phyloP scores from a whole-genome alignment of 1,140 invertebrate genomes.

The Drosophila sechellia region DNA sequence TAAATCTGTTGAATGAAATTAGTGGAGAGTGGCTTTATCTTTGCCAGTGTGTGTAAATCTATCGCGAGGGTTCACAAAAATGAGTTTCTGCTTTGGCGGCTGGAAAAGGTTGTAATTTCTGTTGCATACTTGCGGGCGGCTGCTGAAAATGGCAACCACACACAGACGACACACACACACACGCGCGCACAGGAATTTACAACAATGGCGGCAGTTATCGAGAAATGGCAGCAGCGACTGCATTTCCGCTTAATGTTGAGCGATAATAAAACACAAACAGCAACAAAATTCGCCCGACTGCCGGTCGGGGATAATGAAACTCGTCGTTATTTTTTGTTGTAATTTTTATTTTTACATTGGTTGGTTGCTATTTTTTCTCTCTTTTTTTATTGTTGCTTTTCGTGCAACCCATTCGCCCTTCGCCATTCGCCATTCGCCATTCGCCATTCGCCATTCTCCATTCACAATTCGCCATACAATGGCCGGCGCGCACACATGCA shows the following conservation, averaged over 20 bases:
- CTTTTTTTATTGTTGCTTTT: slow-evolving; percentile 1
- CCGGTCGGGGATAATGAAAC: slow-evolving; percentile 68
- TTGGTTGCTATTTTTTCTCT: neutral
- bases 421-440: too few relatives aligned
- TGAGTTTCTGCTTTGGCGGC: neutral
- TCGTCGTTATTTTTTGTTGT: slow-evolving; percentile 4
- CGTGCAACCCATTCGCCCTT: neutral
- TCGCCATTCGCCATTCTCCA: neutral
- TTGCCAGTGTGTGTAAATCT: neutral
- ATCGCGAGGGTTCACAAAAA: slow-evolving; percentile 14
- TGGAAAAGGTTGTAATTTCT: slow-evolving; percentile 42
- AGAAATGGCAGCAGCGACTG: slow-evolving; percentile 64
- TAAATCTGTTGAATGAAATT: neutral
- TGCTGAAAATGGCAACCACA: slow-evolving; percentile 49
- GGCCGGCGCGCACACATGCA: slow-evolving; percentile 52
- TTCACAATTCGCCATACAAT: slow-evolving; percentile 31
- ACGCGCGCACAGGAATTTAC: slow-evolving; percentile 12
- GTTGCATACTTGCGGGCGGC: slow-evolving; percentile 68
- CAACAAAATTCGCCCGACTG: slow-evolving; percentile 44
- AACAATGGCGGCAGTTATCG: slow-evolving; percentile 55
- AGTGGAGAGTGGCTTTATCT: too few relatives aligned
- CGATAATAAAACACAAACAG: slow-evolving; percentile 79
- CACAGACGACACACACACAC: slow-evolving; percentile 16
- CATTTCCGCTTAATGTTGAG: slow-evolving; percentile 79
- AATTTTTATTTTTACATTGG: neutral